Evolutionary conservation across 2,888 invertebrate genomes (phyloP), one percentile per base, ranked within the genome.

Genomic region (Heliconius charithonia): DNA sequence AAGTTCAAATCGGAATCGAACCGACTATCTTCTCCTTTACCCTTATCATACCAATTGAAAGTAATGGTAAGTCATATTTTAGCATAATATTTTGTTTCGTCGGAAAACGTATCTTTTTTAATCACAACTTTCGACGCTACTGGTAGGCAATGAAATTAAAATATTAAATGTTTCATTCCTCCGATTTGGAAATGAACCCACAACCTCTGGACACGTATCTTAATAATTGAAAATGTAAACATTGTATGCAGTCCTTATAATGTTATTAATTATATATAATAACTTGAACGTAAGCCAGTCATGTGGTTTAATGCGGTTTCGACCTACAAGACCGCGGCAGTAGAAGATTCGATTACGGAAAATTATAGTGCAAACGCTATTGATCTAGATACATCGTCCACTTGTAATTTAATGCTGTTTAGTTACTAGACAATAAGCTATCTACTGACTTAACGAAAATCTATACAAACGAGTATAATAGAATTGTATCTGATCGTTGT

Each of bases 311-410:
- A 45, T 41, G 69, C 9, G 7, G 69, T 7, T 25, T 19, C 12
- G 41, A 69, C 19, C 69, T 19, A 67, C 37, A 67, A 7, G 37
- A 37, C 25, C 7, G 27, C 45, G 27, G n/a, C 16, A 25, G 67
- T 45, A 0, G 25, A 19, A 27, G 69, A 69, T 69, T 69, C 41
- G 41, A 69, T 69, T 69, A 69, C 41, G 45, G 69, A 16, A 69
- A 45, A 9, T 25, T 69, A 25, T 37, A 67, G 37, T 1, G 4
- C 27, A 19, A 12, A 2, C 37, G 3, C 1, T n/a, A 66, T 66
- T 13, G 37, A 71, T 29, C 13, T 13, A 51, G 41, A 51, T 70
- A 27, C 27, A 70, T 3, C 13, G 3, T 45, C 19, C 9, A 22
- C 29, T 25, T 4, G 37, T 70, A 71, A 32, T 71, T 51, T 29